Base-by-base conservation (phyloP, 2,888 invertebrate genomes). In the Uloborus plumipes region DNA sequence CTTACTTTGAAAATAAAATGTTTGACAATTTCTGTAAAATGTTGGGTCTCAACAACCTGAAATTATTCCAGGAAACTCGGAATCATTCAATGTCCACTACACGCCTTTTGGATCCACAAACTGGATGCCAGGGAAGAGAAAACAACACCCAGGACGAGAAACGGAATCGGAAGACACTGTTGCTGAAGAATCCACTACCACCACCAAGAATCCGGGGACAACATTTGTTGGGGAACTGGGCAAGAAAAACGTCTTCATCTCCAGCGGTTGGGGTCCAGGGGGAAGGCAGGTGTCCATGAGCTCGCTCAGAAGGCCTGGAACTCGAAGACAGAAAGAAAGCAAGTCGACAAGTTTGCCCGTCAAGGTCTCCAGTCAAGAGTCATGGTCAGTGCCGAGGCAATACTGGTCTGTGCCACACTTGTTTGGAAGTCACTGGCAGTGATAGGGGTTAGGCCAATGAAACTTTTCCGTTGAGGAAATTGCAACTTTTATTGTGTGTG, bases 351-450 rank as follows among this genome's bases (percentile, higher is more conserved):
- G 50, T n/a, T 11, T 50, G 13, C n/a, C 72, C 16, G 62, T 69
- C 0, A 18, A 55, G 9, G 7, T 74, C 1, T 22, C 79, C 16
- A 69, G 79, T 26, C 73, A 80, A 50, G 79, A 80, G n/a, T 80
- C 79, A 15, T 80, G 79, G 79, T 55, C 73, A 0, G 26, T 62
- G 14, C 79, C 73, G 9, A 67, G 69, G 16, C 79, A 73, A 49
- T 74, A 80, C 55, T 80, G 79, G 79, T 55, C 61, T 55, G 62
- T 80, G n/a, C 79, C 79, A 1, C 73, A 80, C 31, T 20, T 80
- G 15, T 49, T 73, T 39, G 73, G 51, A 18, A 51, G 31, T 18
- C 51, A 73, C 18, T 73, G 75, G 69, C 67, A 75, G 22, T 71
- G 69, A 69, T 3, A 26, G n/a, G 16, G 39, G 1, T 6, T 39